These are phyloP conservation scores for Chelonus insularis DNA, from an alignment of 1,140 invertebrate genomes.

Conservation along the genomic window DNA sequence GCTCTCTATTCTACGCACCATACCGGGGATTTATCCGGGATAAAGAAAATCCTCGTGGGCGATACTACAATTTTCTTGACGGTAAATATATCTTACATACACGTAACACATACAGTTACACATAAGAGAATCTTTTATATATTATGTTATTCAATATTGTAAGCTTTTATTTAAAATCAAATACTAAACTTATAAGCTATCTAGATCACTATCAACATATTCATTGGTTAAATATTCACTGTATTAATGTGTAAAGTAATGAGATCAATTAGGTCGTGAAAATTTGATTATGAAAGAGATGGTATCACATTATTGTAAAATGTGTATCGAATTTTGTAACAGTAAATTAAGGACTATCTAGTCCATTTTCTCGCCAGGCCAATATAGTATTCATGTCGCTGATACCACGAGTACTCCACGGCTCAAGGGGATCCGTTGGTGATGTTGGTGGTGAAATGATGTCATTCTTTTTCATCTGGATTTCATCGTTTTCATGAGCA, in stretches of 20 bases:
- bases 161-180: no score
- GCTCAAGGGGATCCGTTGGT: constrained; percentile 68
- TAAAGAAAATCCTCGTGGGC: constrained; percentile 36
- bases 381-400: constrained; percentile 74
- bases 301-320: no score
- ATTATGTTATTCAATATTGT: no score
- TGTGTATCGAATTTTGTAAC: background rate
- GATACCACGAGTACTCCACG: constrained; percentile 73
- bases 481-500: background rate
- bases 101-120: background rate
- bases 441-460: constrained; percentile 44
- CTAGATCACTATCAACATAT: no score
- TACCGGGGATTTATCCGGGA: constrained; percentile 38
- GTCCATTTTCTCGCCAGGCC: constrained; percentile 61
- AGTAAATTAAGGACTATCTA: constrained; percentile 51
- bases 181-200: no score
- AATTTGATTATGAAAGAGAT: no score
- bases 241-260: no score
- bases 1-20: constrained; percentile 32
- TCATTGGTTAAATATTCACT: no score
- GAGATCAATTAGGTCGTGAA: no score
- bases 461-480: constrained; percentile 8
- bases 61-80: constrained; percentile 32
- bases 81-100: background rate
- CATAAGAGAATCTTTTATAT: background rate